These are phyloP conservation scores for Nasonovia ribisnigri DNA, from an alignment of 2,888 invertebrate genomes.

Conservation along the genomic window DNA sequence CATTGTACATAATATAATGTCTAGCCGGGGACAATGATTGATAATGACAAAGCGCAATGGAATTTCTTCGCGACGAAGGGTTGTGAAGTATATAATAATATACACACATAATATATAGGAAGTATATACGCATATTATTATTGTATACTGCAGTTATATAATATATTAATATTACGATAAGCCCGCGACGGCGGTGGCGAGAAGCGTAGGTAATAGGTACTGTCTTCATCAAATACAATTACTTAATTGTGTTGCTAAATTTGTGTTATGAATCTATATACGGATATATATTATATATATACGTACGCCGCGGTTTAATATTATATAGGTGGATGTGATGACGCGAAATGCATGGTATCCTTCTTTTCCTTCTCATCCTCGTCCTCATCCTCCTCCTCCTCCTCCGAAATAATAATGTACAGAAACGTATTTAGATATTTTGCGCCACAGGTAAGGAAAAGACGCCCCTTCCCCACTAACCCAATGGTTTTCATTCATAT, in stretches of 20 bases:
- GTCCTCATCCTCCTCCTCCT: neutral
- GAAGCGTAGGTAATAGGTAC: neutral
- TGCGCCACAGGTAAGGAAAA: no score
- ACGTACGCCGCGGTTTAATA: neutral
- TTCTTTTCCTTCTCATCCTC: no score
- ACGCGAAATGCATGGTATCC: neutral
- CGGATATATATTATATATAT: neutral
- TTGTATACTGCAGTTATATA: neutral
- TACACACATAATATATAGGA: neutral
- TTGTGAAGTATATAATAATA: neutral
- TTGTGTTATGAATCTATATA: neutral
- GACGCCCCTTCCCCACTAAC: no score
- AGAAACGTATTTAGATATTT: neutral
- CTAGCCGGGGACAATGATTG: slow-evolving; percentile 16
- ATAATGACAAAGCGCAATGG: slow-evolving; percentile 30
- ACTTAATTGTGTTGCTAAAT: neutral
- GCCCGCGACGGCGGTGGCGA: neutral
- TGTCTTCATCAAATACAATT: slow-evolving; percentile 9
- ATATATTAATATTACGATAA: neutral
- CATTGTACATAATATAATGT: neutral
- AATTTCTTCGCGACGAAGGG: slow-evolving; percentile 8
- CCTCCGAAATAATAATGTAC: no score
- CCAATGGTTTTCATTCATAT: no score
- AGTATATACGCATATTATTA: neutral
- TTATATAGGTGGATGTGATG: neutral